phyloP scores from a whole-genome alignment of 1,140 invertebrate genomes.

The Chelonus insularis region DNA sequence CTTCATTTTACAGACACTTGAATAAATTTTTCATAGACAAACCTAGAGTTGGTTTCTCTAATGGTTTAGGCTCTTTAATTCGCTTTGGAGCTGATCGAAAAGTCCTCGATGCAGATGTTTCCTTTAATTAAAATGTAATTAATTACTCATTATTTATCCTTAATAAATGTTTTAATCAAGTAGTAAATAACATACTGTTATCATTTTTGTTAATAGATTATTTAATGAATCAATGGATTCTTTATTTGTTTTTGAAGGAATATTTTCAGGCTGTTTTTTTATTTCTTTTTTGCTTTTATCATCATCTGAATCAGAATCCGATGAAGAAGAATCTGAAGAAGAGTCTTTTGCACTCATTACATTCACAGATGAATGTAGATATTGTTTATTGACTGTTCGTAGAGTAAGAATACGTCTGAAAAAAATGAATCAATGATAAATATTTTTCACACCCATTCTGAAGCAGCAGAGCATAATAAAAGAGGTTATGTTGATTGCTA shows the following conservation, averaged over 20 bases:
- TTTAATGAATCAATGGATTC: conserved; percentile 30
- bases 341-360: conserved; percentile 28
- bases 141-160: no score
- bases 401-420: conserved; percentile 29
- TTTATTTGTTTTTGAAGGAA: no score
- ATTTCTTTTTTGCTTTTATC: conserved; percentile 1
- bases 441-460: no score
- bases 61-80: conserved; percentile 12
- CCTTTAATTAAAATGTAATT: no score
- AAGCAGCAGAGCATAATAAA: no score
- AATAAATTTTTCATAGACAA: not conserved
- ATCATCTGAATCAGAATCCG: conserved; percentile 17
- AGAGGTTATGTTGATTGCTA: conserved; percentile 10
- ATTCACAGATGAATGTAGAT: conserved; percentile 32
- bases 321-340: conserved; percentile 32
- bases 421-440: not conserved
- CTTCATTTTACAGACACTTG: no score
- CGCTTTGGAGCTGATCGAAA: conserved; percentile 2
- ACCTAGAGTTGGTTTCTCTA: conserved; percentile 8
- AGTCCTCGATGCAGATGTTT: no score
- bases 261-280: conserved; percentile 13
- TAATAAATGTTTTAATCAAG: no score
- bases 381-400: conserved; percentile 25
- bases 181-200: conserved; percentile 29
- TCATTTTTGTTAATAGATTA: conserved; percentile 30